Evolutionary conservation across 1,140 invertebrate species (phyloP).

Genomic region (Lerema accius): DNA sequence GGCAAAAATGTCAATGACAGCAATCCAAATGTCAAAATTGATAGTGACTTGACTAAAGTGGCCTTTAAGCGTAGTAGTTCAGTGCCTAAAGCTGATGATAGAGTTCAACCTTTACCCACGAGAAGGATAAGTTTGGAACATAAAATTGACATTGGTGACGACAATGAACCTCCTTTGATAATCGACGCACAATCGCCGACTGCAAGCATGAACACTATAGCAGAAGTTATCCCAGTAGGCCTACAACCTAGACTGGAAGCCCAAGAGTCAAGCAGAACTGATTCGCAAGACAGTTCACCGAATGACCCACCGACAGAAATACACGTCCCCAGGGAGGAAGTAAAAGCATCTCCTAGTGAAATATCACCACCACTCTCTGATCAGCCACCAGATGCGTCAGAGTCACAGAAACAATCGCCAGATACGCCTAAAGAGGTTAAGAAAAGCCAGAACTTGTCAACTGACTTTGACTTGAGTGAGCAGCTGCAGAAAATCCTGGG

Average conservation of each 20-base stretch:
- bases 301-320: conserved; percentile 77
- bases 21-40: conserved; percentile 65
- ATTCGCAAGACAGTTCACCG: conserved; percentile 73
- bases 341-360: conserved; percentile 74
- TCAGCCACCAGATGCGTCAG: conserved; percentile 45
- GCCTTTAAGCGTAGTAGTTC: conserved; percentile 76
- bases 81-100: conserved; percentile 71
- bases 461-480: conserved; percentile 80
- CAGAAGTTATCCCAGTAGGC: conserved; percentile 70
- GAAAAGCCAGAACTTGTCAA: conserved; percentile 79
- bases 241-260: conserved; percentile 67
- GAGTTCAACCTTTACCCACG: conserved; percentile 51
- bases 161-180: conserved; percentile 78
- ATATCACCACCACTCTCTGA: conserved; percentile 74
- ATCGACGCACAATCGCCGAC: conserved; percentile 72
- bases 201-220: conserved; percentile 74
- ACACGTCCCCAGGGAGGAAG: conserved; percentile 63
- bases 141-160: conserved; percentile 79
- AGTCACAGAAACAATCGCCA: conserved; percentile 72
- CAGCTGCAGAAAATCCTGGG: conserved; percentile 80
- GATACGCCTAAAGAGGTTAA: conserved; percentile 76
- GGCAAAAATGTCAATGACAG: conserved; percentile 42
- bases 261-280: conserved; percentile 58
- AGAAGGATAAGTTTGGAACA: conserved; percentile 76
- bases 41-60: conserved; percentile 75